These are phyloP conservation scores for Parazoanthus swiftii DNA, from an alignment of 92 coral and sea anemone species.

Conservation along the genomic window DNA sequence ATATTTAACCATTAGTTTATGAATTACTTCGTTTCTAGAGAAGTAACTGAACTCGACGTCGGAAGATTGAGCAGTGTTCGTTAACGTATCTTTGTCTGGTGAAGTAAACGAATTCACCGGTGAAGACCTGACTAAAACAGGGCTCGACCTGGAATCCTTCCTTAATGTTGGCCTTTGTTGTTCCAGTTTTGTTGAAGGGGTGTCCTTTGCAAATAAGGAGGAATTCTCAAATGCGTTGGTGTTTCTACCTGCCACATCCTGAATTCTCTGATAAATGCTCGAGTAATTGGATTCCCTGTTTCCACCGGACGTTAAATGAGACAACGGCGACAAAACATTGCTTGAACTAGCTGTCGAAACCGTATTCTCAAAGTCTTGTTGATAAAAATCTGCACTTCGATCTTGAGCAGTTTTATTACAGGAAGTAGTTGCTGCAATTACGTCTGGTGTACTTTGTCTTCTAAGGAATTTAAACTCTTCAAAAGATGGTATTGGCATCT, in stretches of 20 bases:
- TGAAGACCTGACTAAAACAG: conserved; percentile 8
- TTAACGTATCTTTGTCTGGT: background rate
- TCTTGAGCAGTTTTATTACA: background rate
- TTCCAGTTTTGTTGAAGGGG: background rate
- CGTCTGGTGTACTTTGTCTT: conserved; percentile 27
- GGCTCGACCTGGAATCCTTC: conserved; percentile 30
- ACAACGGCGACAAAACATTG: background rate
- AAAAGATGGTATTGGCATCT: conserved; percentile 82
- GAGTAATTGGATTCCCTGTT: background rate
- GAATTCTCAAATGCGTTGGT: conserved; percentile 3
- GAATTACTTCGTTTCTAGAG: conserved; percentile 83
- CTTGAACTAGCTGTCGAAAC: background rate
- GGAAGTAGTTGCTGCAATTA: background rate
- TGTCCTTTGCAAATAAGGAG: background rate
- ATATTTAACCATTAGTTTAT: conserved; percentile 86
- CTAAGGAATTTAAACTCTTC: conserved; percentile 79
- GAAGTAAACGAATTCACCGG: background rate
- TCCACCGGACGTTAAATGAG: background rate
- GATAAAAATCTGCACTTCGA: background rate
- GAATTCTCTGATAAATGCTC: conserved; percentile 2
- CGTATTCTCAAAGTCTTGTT: background rate
- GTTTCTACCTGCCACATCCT: conserved; percentile 17
- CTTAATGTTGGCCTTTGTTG: conserved; percentile 20
- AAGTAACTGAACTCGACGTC: conserved; percentile 49
- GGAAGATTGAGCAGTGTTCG: conserved; percentile 9